Conservation (phyloP, 2,113 vertebrate genomes). For the Taxidea taxus region DNA sequence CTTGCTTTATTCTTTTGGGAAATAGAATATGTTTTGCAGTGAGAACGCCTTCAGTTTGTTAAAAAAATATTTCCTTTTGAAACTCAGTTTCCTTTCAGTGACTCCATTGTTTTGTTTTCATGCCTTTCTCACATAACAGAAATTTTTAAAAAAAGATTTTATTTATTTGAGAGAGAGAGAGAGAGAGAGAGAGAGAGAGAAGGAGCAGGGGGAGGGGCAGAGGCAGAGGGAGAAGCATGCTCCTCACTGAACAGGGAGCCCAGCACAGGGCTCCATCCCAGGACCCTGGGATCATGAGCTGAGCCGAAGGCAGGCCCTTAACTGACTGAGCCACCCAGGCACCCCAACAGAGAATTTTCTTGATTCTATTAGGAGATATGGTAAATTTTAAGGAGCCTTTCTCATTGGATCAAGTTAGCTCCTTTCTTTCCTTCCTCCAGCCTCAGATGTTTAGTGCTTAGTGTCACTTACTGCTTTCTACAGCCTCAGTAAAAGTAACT, state of each 20-base stretch:
- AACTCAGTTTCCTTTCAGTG: constrained; percentile 14
- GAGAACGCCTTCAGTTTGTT: neutral
- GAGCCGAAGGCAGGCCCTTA: neutral
- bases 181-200: neutral
- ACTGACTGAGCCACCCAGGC: neutral
- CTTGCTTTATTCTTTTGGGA: constrained; percentile 8
- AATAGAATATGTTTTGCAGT: constrained; percentile 14
- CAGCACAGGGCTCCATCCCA: fast-evolving
- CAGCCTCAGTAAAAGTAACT: neutral
- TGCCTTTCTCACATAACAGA: neutral
- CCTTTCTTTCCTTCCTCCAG: neutral
- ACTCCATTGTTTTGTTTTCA: neutral
- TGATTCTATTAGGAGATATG: neutral
- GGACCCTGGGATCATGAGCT: neutral
- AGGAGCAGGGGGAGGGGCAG: neutral
- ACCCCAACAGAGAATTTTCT: neutral
- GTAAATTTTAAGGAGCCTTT: constrained; percentile 17
- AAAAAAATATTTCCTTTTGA: neutral
- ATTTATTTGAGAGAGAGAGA: neutral
- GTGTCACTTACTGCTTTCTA: neutral
- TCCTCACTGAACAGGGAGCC: neutral
- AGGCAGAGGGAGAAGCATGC: neutral
- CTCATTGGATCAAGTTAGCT: neutral
- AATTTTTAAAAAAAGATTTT: neutral
- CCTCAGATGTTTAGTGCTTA: neutral